A percentile compares a stretch with the other conserved stretches of the same genome.
phyloP scores from a whole-genome alignment of 2,113 vertebrate genomes.

The Bostrychus sinensis region DNA sequence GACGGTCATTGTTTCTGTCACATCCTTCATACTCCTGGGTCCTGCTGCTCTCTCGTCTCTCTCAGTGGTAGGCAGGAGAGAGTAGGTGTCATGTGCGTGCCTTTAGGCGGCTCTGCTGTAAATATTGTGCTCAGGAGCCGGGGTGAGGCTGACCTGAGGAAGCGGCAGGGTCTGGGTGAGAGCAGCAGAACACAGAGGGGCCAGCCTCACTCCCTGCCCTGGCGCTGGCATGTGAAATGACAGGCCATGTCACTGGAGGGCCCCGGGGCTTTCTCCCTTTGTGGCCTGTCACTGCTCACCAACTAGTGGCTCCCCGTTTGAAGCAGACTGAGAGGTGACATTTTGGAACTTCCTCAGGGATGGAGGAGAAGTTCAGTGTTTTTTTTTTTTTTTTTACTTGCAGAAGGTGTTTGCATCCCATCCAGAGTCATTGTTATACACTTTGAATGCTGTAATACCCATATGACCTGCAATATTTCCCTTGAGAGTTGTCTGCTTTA shows the following conservation, averaged over 20 bases:
- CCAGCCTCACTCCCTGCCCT: slow-evolving; percentile 78
- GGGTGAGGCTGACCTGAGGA: slow-evolving; percentile 71
- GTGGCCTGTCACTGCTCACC: slow-evolving; percentile 79
- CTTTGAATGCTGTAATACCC: no score
- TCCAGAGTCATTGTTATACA: no score
- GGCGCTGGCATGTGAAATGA: slow-evolving; percentile 82
- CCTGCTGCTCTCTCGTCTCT: slow-evolving; percentile 42
- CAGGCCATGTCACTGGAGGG: slow-evolving; percentile 77
- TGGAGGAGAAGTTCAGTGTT: slow-evolving; percentile 55
- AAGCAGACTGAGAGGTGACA: slow-evolving; percentile 79
- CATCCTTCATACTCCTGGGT: slow-evolving; percentile 38
- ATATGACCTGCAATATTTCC: no score
- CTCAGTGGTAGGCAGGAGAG: slow-evolving; percentile 28
- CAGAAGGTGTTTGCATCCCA: slow-evolving; percentile 46
- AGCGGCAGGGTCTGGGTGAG: slow-evolving; percentile 60
- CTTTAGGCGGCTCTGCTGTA: slow-evolving; percentile 63
- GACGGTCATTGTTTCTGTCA: slow-evolving; percentile 36
- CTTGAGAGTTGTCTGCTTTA: no score
- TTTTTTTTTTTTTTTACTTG: slow-evolving; percentile 38
- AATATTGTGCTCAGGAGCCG: slow-evolving; percentile 70
- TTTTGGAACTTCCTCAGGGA: slow-evolving; percentile 71
- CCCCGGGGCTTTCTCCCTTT: slow-evolving; percentile 77
- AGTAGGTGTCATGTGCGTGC: slow-evolving; percentile 58
- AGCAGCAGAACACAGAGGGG: slow-evolving; percentile 72
- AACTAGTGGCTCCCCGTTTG: slow-evolving; percentile 72